Evolutionary conservation across 2,113 vertebrate species (phyloP).

Genomic region (Mesitornis unicolor): DNA sequence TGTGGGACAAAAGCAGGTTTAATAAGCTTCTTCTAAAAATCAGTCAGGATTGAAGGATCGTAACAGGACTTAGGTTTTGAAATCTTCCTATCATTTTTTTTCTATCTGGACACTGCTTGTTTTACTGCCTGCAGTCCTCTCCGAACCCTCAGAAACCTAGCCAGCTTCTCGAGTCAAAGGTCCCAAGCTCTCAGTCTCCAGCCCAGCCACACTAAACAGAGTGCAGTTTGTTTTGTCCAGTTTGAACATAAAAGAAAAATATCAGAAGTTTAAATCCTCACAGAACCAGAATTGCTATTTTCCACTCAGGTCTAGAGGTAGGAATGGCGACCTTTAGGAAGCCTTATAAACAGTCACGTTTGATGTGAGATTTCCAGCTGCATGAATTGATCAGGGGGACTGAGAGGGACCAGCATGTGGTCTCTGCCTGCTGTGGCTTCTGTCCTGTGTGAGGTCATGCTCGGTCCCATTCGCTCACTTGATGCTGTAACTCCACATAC

Average conservation of each 20-base stretch:
- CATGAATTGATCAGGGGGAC: not conserved
- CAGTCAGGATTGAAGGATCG: not conserved
- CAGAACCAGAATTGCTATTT: not conserved
- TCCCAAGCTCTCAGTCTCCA: not conserved
- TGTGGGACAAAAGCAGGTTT: not conserved
- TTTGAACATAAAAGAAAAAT: not conserved
- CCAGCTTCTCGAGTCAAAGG: not conserved
- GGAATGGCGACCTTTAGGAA: not conserved
- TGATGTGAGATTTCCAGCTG: not conserved
- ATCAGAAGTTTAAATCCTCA: not conserved
- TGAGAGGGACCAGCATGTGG: rapidly evolving
- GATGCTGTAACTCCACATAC: not conserved
- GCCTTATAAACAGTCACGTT: not conserved
- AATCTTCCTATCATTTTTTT: not conserved
- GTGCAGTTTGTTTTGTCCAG: not conserved
- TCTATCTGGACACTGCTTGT: not conserved
- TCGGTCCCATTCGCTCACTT: rapidly evolving
- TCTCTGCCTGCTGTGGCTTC: not conserved
- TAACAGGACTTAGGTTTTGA: not conserved
- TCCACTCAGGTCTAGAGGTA: not conserved
- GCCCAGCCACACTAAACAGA: not conserved
- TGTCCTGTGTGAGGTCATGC: not conserved
- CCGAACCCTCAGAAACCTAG: not conserved
- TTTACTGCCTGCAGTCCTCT: not conserved
- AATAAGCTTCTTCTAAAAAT: not conserved